Base-by-base conservation (phyloP, 2,888 invertebrate species). In the Malthinus seriepunctatus region DNA sequence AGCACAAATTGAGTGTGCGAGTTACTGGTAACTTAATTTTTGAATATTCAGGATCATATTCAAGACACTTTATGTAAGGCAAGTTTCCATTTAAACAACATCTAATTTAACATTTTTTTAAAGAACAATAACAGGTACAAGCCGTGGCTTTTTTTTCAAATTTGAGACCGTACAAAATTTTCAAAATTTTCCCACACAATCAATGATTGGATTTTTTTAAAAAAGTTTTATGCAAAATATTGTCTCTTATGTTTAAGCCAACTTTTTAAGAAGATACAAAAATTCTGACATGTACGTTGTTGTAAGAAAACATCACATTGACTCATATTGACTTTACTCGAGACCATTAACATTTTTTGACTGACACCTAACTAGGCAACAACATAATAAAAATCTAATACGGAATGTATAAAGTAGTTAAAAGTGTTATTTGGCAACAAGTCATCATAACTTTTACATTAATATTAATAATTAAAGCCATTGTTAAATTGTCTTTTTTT, bases 391-490 rank as follows among this genome's bases (percentile, higher is more conserved):
- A 74, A 75, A 73, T 69, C 72, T 73, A 74, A 69, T 75, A 76
- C 76, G 79, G 80, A 80, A 80, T 80, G 80, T 79, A 77, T 74
- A 72, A 72, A 72, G 73, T 72, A 74, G 73, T 77, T 76, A 76
- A 75, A 72, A 70, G 72, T 78, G 79, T 80, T 80, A 80, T 80
- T 80, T 80, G 80, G 80, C 80, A 80, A 80, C 78, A 76, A 73
- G 71, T 59, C 59, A 57, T 60, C 62, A 60, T 57, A 60, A 51
- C 37, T 63, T 63, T 60, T 60, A 62, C 54, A 60, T 44, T 50
- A 51, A 57, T 60, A 65, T 65, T 64, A 66, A 63, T 66, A 64
- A 63, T 64, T 77, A 78, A 77, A 77, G 77, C 77, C 71, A 69
- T 76, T 73, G 76, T 76, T 76, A 76, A 71, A 64, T 72, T 73